Base-by-base conservation (phyloP, 1,140 invertebrate genomes). In the Delia radicum region DNA sequence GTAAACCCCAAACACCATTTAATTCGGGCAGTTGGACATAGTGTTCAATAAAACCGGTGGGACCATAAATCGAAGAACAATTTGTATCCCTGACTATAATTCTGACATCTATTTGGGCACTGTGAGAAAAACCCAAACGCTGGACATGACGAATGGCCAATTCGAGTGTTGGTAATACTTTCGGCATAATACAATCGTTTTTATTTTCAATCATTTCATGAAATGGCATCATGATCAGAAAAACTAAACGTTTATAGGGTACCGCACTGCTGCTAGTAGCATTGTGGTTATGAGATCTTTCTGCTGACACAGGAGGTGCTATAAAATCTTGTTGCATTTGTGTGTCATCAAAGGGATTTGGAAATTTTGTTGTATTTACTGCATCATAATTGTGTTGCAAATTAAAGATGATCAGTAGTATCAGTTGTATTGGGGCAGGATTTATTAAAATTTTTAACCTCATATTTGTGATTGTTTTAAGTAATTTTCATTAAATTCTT, bases 1-100 rank as follows among this genome's bases (percentile, higher is more conserved):
- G 92, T 0, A 96, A 94, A 0, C 96, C 96, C 79, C 98, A 89
- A 82, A 97, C 95, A 0, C 93, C 94, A 87, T 97, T 94, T 90
- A 90, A 80, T 77, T 86, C 79, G 4, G 79, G 77, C 78, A 76
- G 79, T 75, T 79, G 79, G 18, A 80, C 79, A 75, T 94, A 92
- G 77, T 95, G 92, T 72, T 94, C 93, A 82, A 95, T 93, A 4
- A 94, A 94, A 6, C 91, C 93, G 5, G 95, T 86, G 0, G 94
- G 92, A 0, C 94, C 94, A 63, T 90, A 89, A 0, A 91, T 92
- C 4, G 93, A 94, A 4, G 94, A 94, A 82, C 94, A 95, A n/a
- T 90, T 88, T 0, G 94, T 93, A 80, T 95, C 93, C 61, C 92
- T 87, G 75, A 92, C 90, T 42, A 91, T 88, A 1, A 94, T 89